Base-by-base conservation (phyloP, 2,888 invertebrate species). In the Eucriotettix oculatus region DNA sequence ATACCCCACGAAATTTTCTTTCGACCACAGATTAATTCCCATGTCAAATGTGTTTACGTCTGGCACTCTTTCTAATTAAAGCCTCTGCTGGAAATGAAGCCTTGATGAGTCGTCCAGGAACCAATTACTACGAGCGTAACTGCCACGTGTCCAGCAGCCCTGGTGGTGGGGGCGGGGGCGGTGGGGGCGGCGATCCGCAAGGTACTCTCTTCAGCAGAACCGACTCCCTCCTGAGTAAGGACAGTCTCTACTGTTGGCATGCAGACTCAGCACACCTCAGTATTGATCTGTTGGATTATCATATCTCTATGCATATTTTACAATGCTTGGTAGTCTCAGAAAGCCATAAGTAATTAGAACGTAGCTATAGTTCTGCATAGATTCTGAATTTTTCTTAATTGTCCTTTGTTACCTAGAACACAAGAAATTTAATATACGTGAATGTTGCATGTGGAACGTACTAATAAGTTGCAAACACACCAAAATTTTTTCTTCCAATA, bases 71-170 rank as follows among this genome's bases (percentile, higher is more conserved):
- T 11, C 17, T 14, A 2, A 48, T 55, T n/a, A 42, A 61, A 69
- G 69, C 66, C 7, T 69, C 69, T 44, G 67, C 69, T 42, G 69
- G 69, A 14, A 68, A 68, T 44, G 68, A 68, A 48, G 70, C 71
- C 3, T 61, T 69, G 55, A 69, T 69, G 64, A 69, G 67, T 58
- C 64, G 71, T 60, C 70, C 69, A 41, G 70, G 70, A 42, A 72
- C 71, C 11, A 70, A 68, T 40, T 72, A 70, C 65, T 70, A 66
- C 60, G 71, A 72, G 57, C 66, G 71, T 16, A 70, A 68, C 63
- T 72, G 72, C 60, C 66, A 67, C 52, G 65, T 62, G 53, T 66
- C 66, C 11, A 66, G 66, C 59, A 65, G 66, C 10, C 64, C 66
- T 54, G 64, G 64, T 10, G 65, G 65, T 16, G 65, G 67, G n/a